phyloP scores from a whole-genome alignment of 2,113 vertebrate genomes.

The zebrafish (Danio rerio) region DNA sequence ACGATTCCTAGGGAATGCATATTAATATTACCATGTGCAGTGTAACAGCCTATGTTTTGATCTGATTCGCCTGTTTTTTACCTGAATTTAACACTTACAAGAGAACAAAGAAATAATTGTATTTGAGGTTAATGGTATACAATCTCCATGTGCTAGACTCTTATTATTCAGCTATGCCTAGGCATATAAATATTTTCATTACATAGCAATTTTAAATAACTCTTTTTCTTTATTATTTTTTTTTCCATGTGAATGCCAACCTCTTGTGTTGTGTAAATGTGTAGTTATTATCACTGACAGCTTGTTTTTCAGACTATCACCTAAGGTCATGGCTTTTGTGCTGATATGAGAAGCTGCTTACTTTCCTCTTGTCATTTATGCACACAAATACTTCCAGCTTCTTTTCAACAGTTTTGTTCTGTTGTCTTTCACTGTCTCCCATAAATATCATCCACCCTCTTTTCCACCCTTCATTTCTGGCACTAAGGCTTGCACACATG shows the following conservation, averaged over 20 bases:
- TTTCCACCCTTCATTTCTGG: not conserved
- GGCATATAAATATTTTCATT: too few relatives aligned
- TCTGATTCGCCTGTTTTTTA: too few relatives aligned
- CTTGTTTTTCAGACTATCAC: slow-evolving; percentile 7
- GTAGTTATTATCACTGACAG: not conserved
- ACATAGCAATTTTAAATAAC: not conserved
- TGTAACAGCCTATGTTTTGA: too few relatives aligned
- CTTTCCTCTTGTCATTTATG: not conserved
- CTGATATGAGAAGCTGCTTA: slow-evolving; percentile 2
- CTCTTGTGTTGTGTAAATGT: slow-evolving; percentile 19
- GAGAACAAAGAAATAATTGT: too few relatives aligned
- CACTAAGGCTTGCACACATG: not conserved
- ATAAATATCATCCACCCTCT: not conserved
- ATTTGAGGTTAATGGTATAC: too few relatives aligned
- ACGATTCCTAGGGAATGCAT: too few relatives aligned
- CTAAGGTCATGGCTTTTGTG: not conserved
- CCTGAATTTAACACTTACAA: too few relatives aligned
- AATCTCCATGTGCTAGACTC: too few relatives aligned
- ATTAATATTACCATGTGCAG: too few relatives aligned
- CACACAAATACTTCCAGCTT: not conserved
- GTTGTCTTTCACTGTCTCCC: slow-evolving; percentile 1
- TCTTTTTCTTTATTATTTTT: not conserved
- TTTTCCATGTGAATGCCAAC: not conserved
- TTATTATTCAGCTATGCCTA: too few relatives aligned
- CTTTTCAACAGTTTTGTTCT: not conserved